These are phyloP conservation scores for Physeter macrocephalus DNA, from an alignment of 2,113 vertebrate genomes.

Conservation along the genomic window DNA sequence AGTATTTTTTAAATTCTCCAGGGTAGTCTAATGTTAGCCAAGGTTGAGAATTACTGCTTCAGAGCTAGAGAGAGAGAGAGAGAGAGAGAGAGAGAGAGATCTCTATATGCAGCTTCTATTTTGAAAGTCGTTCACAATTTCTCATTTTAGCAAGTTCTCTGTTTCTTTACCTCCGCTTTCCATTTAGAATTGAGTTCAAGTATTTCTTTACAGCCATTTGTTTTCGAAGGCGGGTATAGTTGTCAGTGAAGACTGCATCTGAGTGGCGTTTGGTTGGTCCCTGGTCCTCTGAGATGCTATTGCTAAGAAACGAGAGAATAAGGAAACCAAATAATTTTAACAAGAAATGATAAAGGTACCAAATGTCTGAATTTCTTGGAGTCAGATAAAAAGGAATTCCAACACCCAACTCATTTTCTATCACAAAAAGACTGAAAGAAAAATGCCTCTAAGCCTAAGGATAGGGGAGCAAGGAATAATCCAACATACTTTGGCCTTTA, in stretches of 20 bases:
- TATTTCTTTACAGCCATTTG: constrained; percentile 98
- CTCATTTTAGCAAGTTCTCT: background rate
- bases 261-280: constrained; percentile 92
- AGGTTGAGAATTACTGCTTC: background rate
- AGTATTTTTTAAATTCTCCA: background rate
- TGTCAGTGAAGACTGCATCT: constrained; percentile 97
- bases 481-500: background rate
- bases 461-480: background rate
- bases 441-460: background rate
- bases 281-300: constrained; percentile 84
- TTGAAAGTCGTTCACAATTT: background rate
- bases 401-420: background rate
- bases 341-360: background rate
- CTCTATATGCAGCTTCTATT: background rate
- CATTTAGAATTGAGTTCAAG: constrained; percentile 92
- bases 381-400: background rate
- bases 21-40: background rate
- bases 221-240: constrained; percentile 95
- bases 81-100: fast-evolving
- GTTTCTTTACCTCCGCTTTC: constrained; percentile 90
- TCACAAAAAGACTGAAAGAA: background rate
- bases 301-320: constrained; percentile 61
- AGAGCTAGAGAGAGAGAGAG: background rate
- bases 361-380: background rate
- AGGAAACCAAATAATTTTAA: background rate